A percentile compares a stretch with the other conserved stretches of the same genome.
Evolutionary conservation across 2,888 invertebrate species (phyloP).

Genomic region (Deilephila elpenor): DNA sequence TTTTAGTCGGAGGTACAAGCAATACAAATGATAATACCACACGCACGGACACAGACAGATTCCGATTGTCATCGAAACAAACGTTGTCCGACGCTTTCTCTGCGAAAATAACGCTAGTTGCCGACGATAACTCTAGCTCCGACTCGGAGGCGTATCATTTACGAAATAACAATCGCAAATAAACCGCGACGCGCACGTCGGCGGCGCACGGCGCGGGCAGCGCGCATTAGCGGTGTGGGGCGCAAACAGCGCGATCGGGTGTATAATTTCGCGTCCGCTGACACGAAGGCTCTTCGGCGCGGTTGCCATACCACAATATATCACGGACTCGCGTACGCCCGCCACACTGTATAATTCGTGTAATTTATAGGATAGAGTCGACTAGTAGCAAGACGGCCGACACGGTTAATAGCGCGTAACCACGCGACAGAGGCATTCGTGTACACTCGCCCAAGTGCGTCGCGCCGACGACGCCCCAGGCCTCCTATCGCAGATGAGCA

Average conservation of each 20-base stretch:
- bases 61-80: conserved; percentile 78
- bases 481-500: conserved; percentile 45
- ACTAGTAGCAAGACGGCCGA: conserved; percentile 73
- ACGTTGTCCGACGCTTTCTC: conserved; percentile 63
- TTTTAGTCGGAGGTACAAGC: conserved; percentile 59
- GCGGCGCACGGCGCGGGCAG: conserved; percentile 38
- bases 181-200: conserved; percentile 61
- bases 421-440: conserved; percentile 78
- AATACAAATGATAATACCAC: conserved; percentile 72
- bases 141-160: conserved; percentile 73
- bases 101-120: conserved; percentile 66
- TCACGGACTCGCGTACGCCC: conserved; percentile 73
- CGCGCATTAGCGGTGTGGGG: conserved; percentile 33
- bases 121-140: conserved; percentile 69
- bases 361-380: conserved; percentile 75
- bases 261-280: conserved; percentile 80
- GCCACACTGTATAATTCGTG: conserved; percentile 80
- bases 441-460: conserved; percentile 46
- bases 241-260: conserved; percentile 70
- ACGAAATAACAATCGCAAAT: conserved; percentile 77
- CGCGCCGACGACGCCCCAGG: conserved; percentile 52
- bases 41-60: conserved; percentile 71
- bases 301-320: conserved; percentile 77
- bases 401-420: conserved; percentile 77
- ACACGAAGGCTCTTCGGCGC: conserved; percentile 65